phyloP scores from a whole-genome alignment of 2,888 invertebrate species.

The Platycnemis pennipes region DNA sequence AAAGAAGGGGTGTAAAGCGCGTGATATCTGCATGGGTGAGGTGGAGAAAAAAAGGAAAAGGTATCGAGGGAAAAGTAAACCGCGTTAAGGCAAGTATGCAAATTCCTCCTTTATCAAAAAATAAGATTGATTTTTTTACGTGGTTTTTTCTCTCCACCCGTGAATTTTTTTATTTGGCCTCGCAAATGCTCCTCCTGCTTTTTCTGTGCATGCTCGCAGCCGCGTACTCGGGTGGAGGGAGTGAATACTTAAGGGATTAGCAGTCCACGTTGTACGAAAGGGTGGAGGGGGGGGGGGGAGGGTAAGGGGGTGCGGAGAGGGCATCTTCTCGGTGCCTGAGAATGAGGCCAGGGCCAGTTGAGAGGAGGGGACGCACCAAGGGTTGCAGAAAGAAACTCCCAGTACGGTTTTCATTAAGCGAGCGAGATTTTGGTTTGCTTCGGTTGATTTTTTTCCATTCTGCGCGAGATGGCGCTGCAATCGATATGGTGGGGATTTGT shows the following conservation, averaged over 20 bases:
- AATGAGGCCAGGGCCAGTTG: not conserved
- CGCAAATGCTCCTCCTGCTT: not conserved
- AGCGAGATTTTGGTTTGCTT: not conserved
- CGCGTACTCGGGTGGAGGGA: not conserved
- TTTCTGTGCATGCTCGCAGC: not conserved
- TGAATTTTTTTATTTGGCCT: not conserved
- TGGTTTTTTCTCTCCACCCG: not conserved
- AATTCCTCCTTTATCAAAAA: not conserved
- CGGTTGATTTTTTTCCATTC: not conserved
- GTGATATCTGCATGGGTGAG: not conserved
- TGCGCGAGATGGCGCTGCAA: not conserved
- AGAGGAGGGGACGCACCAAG: not conserved
- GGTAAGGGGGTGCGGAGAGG: not conserved
- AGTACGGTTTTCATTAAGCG: conserved; percentile 4
- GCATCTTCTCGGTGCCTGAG: not conserved
- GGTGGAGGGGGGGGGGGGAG: not conserved
- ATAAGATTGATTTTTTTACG: not conserved
- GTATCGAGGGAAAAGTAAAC: not conserved
- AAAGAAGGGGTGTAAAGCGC: not conserved
- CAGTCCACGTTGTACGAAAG: not conserved
- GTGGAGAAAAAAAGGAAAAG: too few species aligned
- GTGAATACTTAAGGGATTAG: conserved; percentile 41
- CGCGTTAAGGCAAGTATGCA: conserved; percentile 2
- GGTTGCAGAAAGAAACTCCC: not conserved
- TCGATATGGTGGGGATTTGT: not conserved